A percentile compares a stretch with the other conserved stretches of the same genome.
These are phyloP conservation scores for Caenorhabditis becei DNA, from an alignment of 2,888 invertebrate species.

Conservation along the genomic window DNA sequence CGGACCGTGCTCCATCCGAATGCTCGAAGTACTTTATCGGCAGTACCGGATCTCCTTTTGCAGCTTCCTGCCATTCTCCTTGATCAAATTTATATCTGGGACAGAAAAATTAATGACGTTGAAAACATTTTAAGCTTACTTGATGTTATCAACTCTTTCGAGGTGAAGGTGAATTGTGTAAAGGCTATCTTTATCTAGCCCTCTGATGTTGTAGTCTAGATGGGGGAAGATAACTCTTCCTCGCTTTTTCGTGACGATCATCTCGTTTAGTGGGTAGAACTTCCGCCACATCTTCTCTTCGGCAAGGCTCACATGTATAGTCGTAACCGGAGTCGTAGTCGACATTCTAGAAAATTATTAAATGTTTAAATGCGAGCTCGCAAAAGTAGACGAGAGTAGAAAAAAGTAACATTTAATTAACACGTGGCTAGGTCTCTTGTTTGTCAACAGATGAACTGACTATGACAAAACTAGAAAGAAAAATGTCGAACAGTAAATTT, in stretches of 20 bases:
- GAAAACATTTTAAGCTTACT: conserved; percentile 8
- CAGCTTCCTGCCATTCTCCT: conserved; percentile 22
- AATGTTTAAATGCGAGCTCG: too few relatives aligned
- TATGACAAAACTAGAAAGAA: too few relatives aligned
- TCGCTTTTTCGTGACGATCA: conserved; percentile 28
- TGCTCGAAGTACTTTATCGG: not conserved
- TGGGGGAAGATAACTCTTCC: conserved; percentile 37
- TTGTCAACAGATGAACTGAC: too few relatives aligned
- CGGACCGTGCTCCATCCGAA: conserved; percentile 19
- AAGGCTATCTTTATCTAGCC: not conserved
- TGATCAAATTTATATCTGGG: conserved; percentile 49
- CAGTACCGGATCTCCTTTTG: conserved; percentile 7
- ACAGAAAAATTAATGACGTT: not conserved
- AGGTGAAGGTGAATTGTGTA: conserved; percentile 31
- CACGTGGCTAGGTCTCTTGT: too few relatives aligned
- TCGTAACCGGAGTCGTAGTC: not conserved
- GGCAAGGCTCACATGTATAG: not conserved
- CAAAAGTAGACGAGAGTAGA: too few relatives aligned
- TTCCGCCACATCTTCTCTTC: conserved; percentile 8
- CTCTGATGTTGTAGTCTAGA: conserved; percentile 11
- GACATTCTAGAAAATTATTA: too few relatives aligned
- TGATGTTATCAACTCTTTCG: conserved; percentile 25
- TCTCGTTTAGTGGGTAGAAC: conserved; percentile 37
- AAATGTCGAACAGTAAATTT: too few relatives aligned
- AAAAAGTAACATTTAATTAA: too few relatives aligned